These are phyloP conservation scores for Aromia moschata DNA, from an alignment of 2,888 invertebrate genomes.

Conservation along the genomic window DNA sequence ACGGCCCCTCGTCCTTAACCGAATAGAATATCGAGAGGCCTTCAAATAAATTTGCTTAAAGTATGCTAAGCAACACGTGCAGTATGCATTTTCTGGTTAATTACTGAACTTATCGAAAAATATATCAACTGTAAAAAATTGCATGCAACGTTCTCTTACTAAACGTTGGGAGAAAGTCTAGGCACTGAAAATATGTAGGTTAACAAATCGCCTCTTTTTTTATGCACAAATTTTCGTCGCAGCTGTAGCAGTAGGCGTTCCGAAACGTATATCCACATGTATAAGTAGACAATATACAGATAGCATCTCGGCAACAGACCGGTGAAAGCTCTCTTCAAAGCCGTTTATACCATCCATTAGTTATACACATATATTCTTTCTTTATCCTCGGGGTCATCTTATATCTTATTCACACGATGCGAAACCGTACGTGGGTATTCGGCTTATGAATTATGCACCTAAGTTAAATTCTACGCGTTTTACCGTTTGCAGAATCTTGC, in stretches of 20 bases:
- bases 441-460: not conserved
- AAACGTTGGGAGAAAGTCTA: not conserved
- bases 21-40: no score
- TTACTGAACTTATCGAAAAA: no score
- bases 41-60: no score
- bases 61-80: no score
- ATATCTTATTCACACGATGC: slow-evolving; percentile 17
- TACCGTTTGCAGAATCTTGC: not conserved
- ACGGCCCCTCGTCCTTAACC: no score
- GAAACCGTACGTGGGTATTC: slow-evolving; percentile 3
- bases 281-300: not conserved
- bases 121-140: no score
- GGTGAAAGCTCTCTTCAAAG: slow-evolving; percentile 19
- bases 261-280: not conserved
- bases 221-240: not conserved
- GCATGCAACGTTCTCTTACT: not conserved
- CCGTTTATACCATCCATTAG: not conserved
- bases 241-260: not conserved
- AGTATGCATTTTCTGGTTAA: no score
- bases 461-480: not conserved
- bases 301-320: not conserved
- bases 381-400: slow-evolving; percentile 18
- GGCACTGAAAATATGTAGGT: not conserved
- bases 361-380: slow-evolving; percentile 1
- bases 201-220: not conserved